Conservation (phyloP, 2,888 invertebrate genomes). For the Harpalus rufipes region DNA sequence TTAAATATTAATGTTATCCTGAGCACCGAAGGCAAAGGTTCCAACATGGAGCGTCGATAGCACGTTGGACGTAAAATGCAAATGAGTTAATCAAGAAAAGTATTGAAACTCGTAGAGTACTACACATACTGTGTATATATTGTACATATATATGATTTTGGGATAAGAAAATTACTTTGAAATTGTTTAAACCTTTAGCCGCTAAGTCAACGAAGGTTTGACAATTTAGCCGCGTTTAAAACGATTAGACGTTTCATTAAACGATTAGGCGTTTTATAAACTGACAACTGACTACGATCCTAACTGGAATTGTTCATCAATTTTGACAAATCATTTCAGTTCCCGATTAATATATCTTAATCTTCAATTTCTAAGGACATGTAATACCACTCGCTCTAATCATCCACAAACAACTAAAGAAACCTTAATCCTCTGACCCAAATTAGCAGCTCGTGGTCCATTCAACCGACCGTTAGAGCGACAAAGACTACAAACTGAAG, state of each 20-base stretch:
- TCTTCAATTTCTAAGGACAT: too few relatives aligned
- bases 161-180: constrained; percentile 34
- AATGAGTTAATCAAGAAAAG: constrained; percentile 51
- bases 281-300: too few relatives aligned
- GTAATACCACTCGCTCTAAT: not conserved
- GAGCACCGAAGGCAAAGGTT: constrained; percentile 42
- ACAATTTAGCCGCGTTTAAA: too few relatives aligned
- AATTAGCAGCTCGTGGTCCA: constrained; percentile 17
- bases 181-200: constrained; percentile 45
- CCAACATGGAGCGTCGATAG: constrained; percentile 40
- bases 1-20: constrained; percentile 54
- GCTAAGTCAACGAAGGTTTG: too few relatives aligned
- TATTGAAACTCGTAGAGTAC: constrained; percentile 51
- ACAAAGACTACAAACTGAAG: not conserved
- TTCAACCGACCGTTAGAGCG: not conserved
- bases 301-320: too few relatives aligned
- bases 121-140: constrained; percentile 33
- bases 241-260: too few relatives aligned
- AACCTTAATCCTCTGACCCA: constrained; percentile 27
- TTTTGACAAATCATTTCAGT: too few relatives aligned
- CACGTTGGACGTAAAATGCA: constrained; percentile 39
- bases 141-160: constrained; percentile 49
- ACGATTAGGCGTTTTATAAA: too few relatives aligned
- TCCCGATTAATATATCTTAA: too few relatives aligned
- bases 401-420: constrained; percentile 13